Evolutionary conservation across 1,140 invertebrate species (phyloP).

Genomic region (Dendroctonus ponderosae): DNA sequence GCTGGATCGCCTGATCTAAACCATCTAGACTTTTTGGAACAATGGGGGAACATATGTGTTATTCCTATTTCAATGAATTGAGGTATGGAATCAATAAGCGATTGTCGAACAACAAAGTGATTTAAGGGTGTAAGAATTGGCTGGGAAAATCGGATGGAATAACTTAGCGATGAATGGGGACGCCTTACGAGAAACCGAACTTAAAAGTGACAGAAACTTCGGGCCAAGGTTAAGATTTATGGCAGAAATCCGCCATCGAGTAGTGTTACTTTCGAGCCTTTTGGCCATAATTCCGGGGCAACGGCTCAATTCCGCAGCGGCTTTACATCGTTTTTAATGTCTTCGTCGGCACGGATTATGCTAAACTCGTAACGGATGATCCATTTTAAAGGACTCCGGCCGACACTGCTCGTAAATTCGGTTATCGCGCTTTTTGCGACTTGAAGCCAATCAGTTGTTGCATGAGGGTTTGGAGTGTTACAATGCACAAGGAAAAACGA

Average conservation of each 20-base stretch:
- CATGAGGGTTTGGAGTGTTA: neutral
- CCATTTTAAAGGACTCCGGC: slow-evolving; percentile 9
- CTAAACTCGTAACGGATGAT: slow-evolving; percentile 26
- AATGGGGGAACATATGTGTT: too few relatives aligned
- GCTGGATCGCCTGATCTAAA: too few relatives aligned
- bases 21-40: too few relatives aligned
- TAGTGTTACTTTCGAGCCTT: slow-evolving; percentile 21
- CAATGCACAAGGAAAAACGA: too few relatives aligned
- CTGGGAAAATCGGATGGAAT: too few relatives aligned
- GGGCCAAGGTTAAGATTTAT: slow-evolving; percentile 19
- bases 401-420: slow-evolving; percentile 8
- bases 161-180: neutral
- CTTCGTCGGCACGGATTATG: slow-evolving; percentile 23
- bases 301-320: slow-evolving; percentile 16
- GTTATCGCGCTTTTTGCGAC: neutral
- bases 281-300: slow-evolving; percentile 19
- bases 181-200: slow-evolving; percentile 11
- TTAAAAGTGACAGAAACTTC: slow-evolving; percentile 27
- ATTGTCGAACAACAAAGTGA: too few relatives aligned
- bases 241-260: slow-evolving; percentile 19
- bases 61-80: too few relatives aligned
- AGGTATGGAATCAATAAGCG: too few relatives aligned
- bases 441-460: neutral
- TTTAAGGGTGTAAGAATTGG: too few relatives aligned
- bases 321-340: slow-evolving; percentile 22